Percentiles rank a stretch among this genome's conserved stretches.
Conservation (phyloP, 2,113 vertebrate species). For the Corvus cornix region DNA sequence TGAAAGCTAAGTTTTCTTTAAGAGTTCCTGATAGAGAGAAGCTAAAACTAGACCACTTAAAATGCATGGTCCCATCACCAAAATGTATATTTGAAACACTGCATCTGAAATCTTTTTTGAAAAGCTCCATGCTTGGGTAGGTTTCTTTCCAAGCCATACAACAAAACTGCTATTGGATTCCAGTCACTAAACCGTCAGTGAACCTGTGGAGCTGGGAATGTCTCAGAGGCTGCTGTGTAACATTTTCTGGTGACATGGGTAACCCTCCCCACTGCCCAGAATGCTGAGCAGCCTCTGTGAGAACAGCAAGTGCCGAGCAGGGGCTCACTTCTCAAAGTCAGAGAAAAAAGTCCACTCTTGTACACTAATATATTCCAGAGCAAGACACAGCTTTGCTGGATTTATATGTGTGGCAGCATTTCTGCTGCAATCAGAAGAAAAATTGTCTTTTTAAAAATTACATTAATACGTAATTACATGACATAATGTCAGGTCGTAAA, state of each 20-base stretch:
- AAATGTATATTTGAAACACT: neutral
- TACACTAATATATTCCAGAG: neutral
- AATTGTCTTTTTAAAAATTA: neutral
- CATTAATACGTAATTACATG: constrained; percentile 28
- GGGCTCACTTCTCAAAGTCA: neutral
- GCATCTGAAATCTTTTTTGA: neutral
- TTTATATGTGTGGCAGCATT: neutral
- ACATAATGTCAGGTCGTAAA: neutral
- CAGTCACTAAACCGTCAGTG: neutral
- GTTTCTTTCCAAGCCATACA: neutral
- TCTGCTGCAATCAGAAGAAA: neutral
- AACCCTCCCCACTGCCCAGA: neutral
- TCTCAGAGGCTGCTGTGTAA: neutral
- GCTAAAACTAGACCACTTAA: neutral
- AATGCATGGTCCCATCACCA: neutral
- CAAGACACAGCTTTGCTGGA: neutral
- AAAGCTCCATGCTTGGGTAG: neutral
- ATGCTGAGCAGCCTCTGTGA: neutral
- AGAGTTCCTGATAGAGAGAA: neutral
- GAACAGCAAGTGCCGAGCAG: neutral
- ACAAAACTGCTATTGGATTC: neutral
- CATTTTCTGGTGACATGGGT: neutral
- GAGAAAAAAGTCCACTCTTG: neutral
- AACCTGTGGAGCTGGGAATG: neutral
- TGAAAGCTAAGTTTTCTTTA: neutral